These are phyloP conservation scores for Sebastes cheni DNA, from an alignment of 2,797 vertebrate genomes.

Conservation along the genomic window DNA sequence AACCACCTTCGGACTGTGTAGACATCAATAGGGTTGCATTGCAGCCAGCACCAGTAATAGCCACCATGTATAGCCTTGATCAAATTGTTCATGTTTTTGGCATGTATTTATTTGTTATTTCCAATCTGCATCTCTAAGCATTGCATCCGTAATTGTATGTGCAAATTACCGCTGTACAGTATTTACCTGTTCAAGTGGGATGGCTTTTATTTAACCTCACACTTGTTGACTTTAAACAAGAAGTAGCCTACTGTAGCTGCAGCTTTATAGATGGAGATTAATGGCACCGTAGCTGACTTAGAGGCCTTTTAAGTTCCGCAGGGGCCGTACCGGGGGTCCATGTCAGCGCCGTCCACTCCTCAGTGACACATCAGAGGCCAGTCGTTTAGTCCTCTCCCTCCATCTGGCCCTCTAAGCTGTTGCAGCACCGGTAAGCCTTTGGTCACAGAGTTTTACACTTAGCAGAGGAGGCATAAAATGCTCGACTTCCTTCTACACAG, in stretches of 20 bases:
- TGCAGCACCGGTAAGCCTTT: constrained; percentile 46
- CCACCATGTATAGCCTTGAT: not conserved
- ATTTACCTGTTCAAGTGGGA: not conserved
- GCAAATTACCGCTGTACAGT: not conserved
- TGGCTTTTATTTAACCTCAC: not conserved
- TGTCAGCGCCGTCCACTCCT: constrained; percentile 36
- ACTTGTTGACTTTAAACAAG: constrained; percentile 21
- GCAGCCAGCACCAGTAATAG: not conserved
- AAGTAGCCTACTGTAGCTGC: constrained; percentile 6
- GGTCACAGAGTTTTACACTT: constrained; percentile 53
- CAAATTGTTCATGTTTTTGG: not conserved
- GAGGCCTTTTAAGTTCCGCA: constrained; percentile 42
- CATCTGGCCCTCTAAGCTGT: constrained; percentile 34
- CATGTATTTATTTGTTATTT: not conserved
- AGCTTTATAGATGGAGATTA: constrained; percentile 45
- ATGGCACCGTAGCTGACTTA: constrained; percentile 14
- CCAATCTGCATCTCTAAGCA: not conserved
- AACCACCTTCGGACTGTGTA: not conserved
- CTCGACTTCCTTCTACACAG: constrained; percentile 51
- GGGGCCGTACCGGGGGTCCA: constrained; percentile 16
- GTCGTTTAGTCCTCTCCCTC: constrained; percentile 9
- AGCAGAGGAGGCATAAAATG: constrained; percentile 64
- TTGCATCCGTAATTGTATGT: not conserved
- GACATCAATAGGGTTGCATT: not conserved
- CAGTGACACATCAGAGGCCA: constrained; percentile 44